These are phyloP conservation scores for Rhogogaster chlorosoma DNA, from an alignment of 2,888 invertebrate species.

Conservation along the genomic window DNA sequence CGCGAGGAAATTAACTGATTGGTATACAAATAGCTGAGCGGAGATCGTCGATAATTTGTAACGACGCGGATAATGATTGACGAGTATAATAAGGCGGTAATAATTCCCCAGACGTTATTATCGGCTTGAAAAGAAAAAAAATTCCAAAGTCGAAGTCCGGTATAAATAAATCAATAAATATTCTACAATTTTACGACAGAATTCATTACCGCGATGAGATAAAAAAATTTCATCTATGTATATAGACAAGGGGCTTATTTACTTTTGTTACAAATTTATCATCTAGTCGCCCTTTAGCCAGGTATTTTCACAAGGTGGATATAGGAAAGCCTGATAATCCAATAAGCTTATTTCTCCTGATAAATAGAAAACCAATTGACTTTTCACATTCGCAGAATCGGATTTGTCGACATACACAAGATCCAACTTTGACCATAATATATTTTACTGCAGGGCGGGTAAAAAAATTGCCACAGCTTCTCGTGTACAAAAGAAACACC, in stretches of 20 bases:
- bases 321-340: neutral
- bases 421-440: neutral
- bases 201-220: neutral
- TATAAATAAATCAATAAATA: neutral
- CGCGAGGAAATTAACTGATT: neutral
- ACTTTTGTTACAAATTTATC: neutral
- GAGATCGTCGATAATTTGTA: slow-evolving; percentile 7
- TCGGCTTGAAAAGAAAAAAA: too few relatives aligned
- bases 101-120: slow-evolving; percentile 33
- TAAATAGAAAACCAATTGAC: slow-evolving; percentile 5
- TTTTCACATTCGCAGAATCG: neutral
- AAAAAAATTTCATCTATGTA: neutral
- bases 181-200: neutral
- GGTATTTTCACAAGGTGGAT: neutral
- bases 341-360: neutral
- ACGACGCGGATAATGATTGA: slow-evolving; percentile 15
- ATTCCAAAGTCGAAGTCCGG: neutral
- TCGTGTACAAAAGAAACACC: neutral
- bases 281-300: neutral
- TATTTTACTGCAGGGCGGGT: neutral
- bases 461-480: neutral
- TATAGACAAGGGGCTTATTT: neutral
- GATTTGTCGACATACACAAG: neutral
- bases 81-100: neutral
- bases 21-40: neutral